Evolutionary conservation across 2,113 vertebrate genomes (phyloP).

Genomic region (Hiodon alosoides): DNA sequence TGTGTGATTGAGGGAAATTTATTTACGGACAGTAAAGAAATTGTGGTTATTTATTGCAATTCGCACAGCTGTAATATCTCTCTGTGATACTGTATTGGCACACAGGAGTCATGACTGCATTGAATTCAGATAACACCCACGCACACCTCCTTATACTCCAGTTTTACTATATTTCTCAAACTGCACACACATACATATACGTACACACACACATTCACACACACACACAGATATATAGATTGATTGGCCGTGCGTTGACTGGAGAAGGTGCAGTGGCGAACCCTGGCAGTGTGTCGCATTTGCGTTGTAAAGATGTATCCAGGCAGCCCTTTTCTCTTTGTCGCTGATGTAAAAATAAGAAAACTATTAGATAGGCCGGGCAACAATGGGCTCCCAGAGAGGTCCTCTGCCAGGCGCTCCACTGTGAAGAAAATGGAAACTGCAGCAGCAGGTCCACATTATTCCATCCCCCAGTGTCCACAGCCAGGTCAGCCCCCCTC

Average conservation of each 20-base stretch:
- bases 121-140: no score
- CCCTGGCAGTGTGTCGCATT: conserved; percentile 20
- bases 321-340: conserved; percentile 63
- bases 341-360: conserved; percentile 83
- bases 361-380: conserved; percentile 60
- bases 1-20: no score
- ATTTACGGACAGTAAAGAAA: no score
- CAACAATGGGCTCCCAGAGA: conserved; percentile 82
- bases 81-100: no score
- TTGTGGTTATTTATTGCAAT: no score
- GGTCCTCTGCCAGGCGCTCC: conserved; percentile 76
- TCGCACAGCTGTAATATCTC: no score
- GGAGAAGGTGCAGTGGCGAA: neutral
- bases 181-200: neutral
- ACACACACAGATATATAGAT: conserved; percentile 10
- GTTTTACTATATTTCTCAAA: no score
- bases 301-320: conserved; percentile 51
- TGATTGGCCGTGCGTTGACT: neutral
- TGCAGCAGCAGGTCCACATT: conserved; percentile 74
- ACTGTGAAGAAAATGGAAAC: conserved; percentile 78
- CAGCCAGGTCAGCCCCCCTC: conserved; percentile 78
- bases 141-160: no score
- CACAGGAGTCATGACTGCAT: no score
- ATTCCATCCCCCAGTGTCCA: conserved; percentile 76
- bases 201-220: conserved; percentile 7